Base-by-base conservation (phyloP, 2,797 vertebrate species). In the Helicolenus hilgendorfi region DNA sequence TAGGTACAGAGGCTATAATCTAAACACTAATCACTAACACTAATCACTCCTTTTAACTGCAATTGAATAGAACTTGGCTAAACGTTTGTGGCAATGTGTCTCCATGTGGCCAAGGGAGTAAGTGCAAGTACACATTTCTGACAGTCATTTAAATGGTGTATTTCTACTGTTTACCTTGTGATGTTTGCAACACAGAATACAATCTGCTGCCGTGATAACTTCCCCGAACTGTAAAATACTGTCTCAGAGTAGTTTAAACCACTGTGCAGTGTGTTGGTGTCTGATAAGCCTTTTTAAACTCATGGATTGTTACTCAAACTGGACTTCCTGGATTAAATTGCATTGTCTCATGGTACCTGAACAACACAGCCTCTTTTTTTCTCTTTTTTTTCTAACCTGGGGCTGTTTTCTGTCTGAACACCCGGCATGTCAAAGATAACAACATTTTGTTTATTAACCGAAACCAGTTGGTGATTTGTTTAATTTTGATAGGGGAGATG, bases 51-150 rank as follows among this genome's bases (percentile, higher is more conserved):
- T n/a, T 49, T 49, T 49, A 20, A 49, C 45, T 20, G 7, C 45
- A 45, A 49, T 7, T 49, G 45, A 49, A 20, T 18, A 49, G 45
- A 49, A 20, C 45, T 8, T 49, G 45, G 18, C 7, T 8, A 49
- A 0, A 49, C 7, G 45, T 49, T 49, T 0, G 3, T 49, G 45
- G 18, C 45, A 49, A 49, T 20, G 0, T 15, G 18, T 6, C 45
- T 49, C 45, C 7, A 20, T 49, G 45, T 7, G 15, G 33, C 36
- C 24, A 41, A 18, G 31, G 5, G 18, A 36, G 35, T 31, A 31
- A 62, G 13, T 49, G 4, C 38, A 33, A 11, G 9, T 2, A 11
- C 33, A 60, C 27, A 33, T 58, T 11, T 65, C 53, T 33, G 6
- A 11, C 18, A 24, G 6, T n/a, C 0, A 10, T 27, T 36, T 27